Evolutionary conservation across 2,888 invertebrate species (phyloP).

Genomic region (Pycnomerus fuliginosus): DNA sequence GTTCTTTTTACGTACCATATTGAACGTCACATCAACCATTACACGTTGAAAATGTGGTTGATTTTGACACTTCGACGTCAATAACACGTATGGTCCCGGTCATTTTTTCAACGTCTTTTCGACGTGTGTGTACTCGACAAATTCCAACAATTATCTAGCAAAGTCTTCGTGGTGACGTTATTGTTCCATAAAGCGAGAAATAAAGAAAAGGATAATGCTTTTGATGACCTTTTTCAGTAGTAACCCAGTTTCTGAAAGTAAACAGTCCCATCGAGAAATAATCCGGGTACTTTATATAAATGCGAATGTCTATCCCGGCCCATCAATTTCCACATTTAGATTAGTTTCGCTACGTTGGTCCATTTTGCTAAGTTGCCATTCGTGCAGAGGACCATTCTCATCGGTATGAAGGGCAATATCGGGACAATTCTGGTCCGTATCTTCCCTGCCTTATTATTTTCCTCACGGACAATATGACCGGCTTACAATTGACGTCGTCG

Average conservation of each 20-base stretch:
- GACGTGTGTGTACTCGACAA: no score
- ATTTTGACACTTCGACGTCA: no score
- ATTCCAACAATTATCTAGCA: no score
- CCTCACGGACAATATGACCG: slow-evolving; percentile 43
- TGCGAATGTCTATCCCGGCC: slow-evolving; percentile 18
- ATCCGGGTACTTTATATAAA: slow-evolving; percentile 20
- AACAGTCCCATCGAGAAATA: slow-evolving; percentile 20
- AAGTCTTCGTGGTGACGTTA: no score
- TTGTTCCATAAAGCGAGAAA: no score
- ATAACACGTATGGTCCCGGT: no score
- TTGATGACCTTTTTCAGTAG: no score
- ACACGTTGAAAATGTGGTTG: no score
- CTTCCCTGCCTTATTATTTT: slow-evolving; percentile 39
- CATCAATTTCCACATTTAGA: slow-evolving; percentile 33
- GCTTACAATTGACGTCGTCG: slow-evolving; percentile 35
- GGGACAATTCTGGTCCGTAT: slow-evolving; percentile 26
- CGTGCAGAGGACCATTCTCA: slow-evolving; percentile 24
- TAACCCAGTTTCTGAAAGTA: slow-evolving; percentile 19
- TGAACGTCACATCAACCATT: no score
- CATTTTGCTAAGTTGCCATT: slow-evolving; percentile 25
- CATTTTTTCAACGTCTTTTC: no score
- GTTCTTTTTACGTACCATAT: no score
- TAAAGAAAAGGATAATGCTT: no score
- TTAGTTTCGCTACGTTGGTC: slow-evolving; percentile 25
- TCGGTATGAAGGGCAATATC: slow-evolving; percentile 27